Conservation (phyloP, 2,888 invertebrate genomes). For the Xestoiulus laeticollis region DNA sequence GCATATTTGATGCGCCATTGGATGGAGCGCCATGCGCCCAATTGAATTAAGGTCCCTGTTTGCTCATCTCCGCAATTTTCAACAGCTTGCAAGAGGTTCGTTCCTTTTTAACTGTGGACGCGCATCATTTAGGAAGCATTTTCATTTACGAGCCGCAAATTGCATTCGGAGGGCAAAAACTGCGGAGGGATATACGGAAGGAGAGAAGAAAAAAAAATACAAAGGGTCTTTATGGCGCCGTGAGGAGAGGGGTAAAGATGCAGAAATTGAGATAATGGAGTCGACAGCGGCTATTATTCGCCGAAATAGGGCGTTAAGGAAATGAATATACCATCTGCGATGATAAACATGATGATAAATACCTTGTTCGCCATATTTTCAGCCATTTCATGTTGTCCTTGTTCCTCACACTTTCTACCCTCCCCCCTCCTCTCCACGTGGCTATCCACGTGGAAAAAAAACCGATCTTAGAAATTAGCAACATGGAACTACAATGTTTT, state of each 20-base stretch:
- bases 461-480: not conserved
- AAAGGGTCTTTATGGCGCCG: not conserved
- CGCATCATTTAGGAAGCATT: constrained; percentile 19
- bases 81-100: not conserved
- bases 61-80: not conserved
- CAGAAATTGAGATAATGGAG: not conserved
- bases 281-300: not conserved
- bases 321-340: constrained; percentile 8
- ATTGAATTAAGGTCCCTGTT: not conserved
- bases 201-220: not conserved
- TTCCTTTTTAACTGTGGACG: constrained; percentile 1
- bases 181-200: not conserved
- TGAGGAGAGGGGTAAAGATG: not conserved
- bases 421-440: too few species aligned
- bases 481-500: too few species aligned
- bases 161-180: not conserved
- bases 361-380: not conserved
- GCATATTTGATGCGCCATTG: not conserved
- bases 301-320: not conserved
- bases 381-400: not conserved
- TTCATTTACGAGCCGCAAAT: constrained; percentile 11
- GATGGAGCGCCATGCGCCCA: constrained; percentile 14
- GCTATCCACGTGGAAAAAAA: not conserved
- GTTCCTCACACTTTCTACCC: too few species aligned
- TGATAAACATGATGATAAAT: not conserved